Evolutionary conservation across 2,888 invertebrate species (phyloP), one percentile per base, ranked within the genome.

Genomic region (Thereva unica): DNA sequence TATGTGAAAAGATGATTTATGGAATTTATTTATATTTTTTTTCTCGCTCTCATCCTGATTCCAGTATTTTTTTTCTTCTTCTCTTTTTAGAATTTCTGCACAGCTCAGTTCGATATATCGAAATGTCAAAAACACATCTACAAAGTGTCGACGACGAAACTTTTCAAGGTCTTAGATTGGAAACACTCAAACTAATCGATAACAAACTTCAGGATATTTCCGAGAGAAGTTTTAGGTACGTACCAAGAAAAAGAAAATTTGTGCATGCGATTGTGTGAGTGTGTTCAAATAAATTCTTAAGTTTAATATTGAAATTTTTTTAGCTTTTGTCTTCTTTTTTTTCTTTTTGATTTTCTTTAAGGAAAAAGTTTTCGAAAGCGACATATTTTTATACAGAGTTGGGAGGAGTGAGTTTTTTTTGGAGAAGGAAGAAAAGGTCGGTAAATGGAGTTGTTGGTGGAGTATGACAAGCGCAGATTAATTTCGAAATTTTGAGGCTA

Each of bases 101-200:
- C 77, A 89, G 88, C 80, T 89, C 88, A 74, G 86, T 93, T 74
- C 88, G 89, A 70, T 91, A 92, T 77, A 84, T 93, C 81, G 93
- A 93, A 81, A 89, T 93, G 77, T 89, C 90, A 72, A 90, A 89
- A 80, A 90, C 92, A 69, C 89, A 89, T 75, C 84, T 92, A 77
- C 89, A 91, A 81, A 86, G 89, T 73, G 84, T 93, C 75, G 90
- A 93, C 74, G 89, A 91, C 76, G 92, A 92, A 78, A 90, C 90
- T 69, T 84, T 92, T 75, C 89, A 89, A 71, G 89, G 89, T 71
- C 83, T 89, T 74, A 85, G 87, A 76, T 85, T 93, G 72, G 92
- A 93, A 80, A 90, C 92, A 68, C 84, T 93, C 72, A 89, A 92
- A 75, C 82, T 93, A 78, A 89, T 91, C 83, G 92, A 91, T 82